Evolutionary conservation across 2,888 invertebrate species (phyloP), one percentile per base, ranked within the genome.

Genomic region (Leucania comma): DNA sequence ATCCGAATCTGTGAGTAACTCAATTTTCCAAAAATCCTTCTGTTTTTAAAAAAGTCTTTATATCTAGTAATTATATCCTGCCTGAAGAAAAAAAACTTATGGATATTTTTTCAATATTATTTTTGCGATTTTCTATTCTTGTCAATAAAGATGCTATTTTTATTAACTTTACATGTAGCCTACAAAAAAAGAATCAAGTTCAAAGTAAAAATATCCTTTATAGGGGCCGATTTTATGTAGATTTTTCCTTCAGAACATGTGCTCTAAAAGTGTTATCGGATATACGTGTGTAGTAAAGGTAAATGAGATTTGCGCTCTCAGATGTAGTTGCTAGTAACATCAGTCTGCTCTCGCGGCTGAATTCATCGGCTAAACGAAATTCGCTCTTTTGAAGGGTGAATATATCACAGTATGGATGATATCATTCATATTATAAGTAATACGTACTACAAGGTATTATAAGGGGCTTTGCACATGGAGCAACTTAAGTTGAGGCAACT

Each of bases 341-440:
- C 87, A 85, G 87, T 88, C 85, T 83, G 74, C 75, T 86, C 81
- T 82, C 81, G 86, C 85, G 89, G 86, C 84, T 88, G 90, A 90
- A 91, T 89, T 91, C 89, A 87, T 80, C 86, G 82, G 79, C 83
- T 89, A 89, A 93, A 91, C 90, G 89, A 92, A 92, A 93, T 90
- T 86, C 83, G 61, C 68, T 78, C 63, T 75, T 71, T 74, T 66
- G 58, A 68, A 77, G 74, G 72, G 80, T 70, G 74, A 70, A 72
- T 68, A 59, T 69, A 26, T 71, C 62, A 59, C 42, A 29, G 69
- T 38, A 60, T 75, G 42, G 12, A 56, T 38, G 20, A 53, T 6
- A 48, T 22, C 14, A 50, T 12, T 9, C 42, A n/a, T 42, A 53
- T 12, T 24, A 38, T 38, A 12, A 38, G 38, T 38, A 14, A 38